Conservation (phyloP, 2,113 vertebrate species). For the Scalopus aquaticus region DNA sequence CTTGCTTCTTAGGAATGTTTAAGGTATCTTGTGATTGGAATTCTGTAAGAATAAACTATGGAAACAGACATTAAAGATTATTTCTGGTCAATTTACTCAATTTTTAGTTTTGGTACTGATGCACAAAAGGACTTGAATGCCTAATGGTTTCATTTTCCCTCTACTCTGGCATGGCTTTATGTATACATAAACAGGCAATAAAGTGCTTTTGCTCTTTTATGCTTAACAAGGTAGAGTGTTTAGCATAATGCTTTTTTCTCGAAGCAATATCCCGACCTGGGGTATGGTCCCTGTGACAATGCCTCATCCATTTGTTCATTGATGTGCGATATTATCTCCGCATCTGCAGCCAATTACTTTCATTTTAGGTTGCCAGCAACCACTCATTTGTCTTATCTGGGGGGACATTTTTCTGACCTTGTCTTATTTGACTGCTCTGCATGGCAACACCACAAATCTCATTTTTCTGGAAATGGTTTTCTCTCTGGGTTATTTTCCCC, state of each 20-base stretch:
- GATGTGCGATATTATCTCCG: background rate
- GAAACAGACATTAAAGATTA: constrained; percentile 44
- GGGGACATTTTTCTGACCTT: background rate
- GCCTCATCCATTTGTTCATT: background rate
- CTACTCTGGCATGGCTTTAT: background rate
- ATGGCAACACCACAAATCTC: background rate
- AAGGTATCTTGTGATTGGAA: background rate
- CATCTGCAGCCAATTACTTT: background rate
- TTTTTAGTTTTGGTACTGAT: background rate
- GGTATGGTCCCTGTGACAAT: background rate
- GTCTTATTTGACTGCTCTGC: background rate
- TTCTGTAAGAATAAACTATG: background rate
- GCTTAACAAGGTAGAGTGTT: background rate
- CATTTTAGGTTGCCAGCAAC: background rate
- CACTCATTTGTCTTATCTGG: background rate
- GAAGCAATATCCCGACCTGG: background rate
- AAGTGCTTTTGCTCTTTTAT: background rate
- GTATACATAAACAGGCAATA: background rate
- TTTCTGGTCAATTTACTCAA: constrained; percentile 16
- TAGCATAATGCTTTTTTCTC: background rate
- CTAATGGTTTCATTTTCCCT: background rate
- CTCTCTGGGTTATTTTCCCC: background rate
- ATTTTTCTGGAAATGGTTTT: background rate
- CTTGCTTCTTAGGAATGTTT: background rate
- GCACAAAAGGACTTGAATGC: background rate